phyloP scores from a whole-genome alignment of 2,113 vertebrate species.

The Cryptotis parvus region DNA sequence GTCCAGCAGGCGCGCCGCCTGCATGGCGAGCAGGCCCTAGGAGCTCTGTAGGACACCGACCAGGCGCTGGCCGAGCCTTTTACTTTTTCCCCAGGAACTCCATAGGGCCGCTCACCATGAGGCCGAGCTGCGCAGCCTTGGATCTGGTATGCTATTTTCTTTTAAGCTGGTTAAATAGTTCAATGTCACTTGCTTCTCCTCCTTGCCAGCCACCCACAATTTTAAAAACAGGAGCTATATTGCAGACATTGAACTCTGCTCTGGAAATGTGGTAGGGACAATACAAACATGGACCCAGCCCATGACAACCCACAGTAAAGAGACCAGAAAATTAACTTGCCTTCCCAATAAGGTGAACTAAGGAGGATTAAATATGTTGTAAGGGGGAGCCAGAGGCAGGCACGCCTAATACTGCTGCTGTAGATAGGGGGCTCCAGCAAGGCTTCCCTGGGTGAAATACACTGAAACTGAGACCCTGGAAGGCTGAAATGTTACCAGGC shows the following conservation, averaged over 20 bases:
- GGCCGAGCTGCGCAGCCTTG: too few species aligned
- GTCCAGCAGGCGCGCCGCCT: too few species aligned
- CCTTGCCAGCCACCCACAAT: neutral
- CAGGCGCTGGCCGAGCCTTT: too few species aligned
- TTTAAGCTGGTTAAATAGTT: neutral
- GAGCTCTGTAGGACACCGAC: too few species aligned
- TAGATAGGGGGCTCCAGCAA: neutral
- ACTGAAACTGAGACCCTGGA: neutral
- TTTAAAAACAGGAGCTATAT: neutral
- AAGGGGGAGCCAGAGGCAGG: neutral
- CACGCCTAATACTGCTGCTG: neutral
- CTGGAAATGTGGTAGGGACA: conserved; percentile 18
- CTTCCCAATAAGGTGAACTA: conserved; percentile 16
- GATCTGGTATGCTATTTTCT: too few species aligned
- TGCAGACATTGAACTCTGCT: neutral
- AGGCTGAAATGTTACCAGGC: neutral
- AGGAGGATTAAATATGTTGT: neutral
- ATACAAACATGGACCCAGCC: conserved; percentile 10
- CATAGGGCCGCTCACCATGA: too few species aligned
- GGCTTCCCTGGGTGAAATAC: neutral
- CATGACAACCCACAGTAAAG: neutral
- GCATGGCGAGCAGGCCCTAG: too few species aligned
- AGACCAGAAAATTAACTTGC: conserved; percentile 16
- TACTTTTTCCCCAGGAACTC: too few species aligned
- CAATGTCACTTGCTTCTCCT: neutral